Base-by-base conservation (phyloP, 2,888 invertebrate species). In the Drosophila ochracea region DNA sequence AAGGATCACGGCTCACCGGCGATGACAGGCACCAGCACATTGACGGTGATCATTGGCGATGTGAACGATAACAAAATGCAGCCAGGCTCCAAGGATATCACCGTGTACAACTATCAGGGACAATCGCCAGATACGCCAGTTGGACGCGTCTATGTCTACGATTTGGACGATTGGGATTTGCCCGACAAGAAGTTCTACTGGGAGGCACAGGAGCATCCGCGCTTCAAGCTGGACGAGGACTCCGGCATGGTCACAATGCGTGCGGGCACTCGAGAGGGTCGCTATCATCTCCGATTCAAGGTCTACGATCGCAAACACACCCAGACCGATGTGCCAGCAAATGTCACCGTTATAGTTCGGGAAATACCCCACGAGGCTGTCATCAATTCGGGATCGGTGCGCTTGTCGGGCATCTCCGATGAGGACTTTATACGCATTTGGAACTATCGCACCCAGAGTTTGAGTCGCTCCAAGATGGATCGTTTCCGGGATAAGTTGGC, bases 41-140 rank as follows among this genome's bases (percentile, higher is more conserved):
- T 99, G 43, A 99, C 98, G 0, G 98, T 99, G 33, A 97, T 99
- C 59, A 99, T 99, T 87, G 99, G 99, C 30, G 99, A 99, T 93
- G 97, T 97, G 30, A 99, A 99, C 93, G 99, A 99, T 93, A 99
- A 99, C 93, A 98, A 98, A 94, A 99, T 99, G 98, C 97, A 97
- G 92, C 98, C 99, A 0, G 99, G 99, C 2, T 97, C 97, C 6
- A 99, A 99, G 94, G 97, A 98, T 81, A 98, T 99, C 90, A 97
- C 98, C 92, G 98, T 99, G 3, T 99, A 99, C 94, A 99, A 98
- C 94, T 99, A 99, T 88, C 95, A 97, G 95, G 97, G 97, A 19
- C 97, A 97, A 93, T 96, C 97, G 66, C 97, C 97, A 33, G 97
- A 97, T 85, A 97, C 98, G 0, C 97, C 97, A 93, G 97, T 99